Evolutionary conservation across 2,113 vertebrate species (phyloP).

Genomic region (Mustelus asterias): DNA sequence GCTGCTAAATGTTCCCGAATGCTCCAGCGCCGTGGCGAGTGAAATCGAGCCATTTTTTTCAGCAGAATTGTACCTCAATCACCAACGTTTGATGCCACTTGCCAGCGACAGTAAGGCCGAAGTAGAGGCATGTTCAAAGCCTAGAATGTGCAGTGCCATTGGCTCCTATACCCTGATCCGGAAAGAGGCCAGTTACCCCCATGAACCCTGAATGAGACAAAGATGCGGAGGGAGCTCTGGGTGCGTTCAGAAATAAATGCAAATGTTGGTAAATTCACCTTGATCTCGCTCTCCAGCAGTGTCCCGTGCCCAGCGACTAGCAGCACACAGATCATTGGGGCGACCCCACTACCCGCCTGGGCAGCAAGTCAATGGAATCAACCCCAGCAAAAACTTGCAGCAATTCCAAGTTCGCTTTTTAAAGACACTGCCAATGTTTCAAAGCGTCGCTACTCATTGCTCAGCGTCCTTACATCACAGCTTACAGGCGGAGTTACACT

Average conservation of each 20-base stretch:
- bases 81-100: background rate
- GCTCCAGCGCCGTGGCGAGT: background rate
- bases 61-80: background rate
- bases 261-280: slow-evolving; percentile 48
- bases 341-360: background rate
- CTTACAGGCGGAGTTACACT: background rate
- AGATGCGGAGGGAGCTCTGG: background rate
- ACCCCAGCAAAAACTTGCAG: background rate
- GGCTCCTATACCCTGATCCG: background rate
- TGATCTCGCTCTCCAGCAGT: slow-evolving; percentile 62
- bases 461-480: slow-evolving; percentile 4
- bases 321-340: slow-evolving; percentile 62
- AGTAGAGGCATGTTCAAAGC: background rate
- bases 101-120: too few relatives aligned
- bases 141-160: too few relatives aligned
- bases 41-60: background rate
- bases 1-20: background rate
- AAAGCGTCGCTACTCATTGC: background rate
- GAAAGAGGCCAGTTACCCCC: background rate
- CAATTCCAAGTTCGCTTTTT: background rate
- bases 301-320: slow-evolving; percentile 69
- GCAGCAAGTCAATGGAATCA: background rate
- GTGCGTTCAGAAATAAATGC: background rate
- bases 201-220: background rate
- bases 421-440: background rate